Evolutionary conservation across 2,888 invertebrate genomes (phyloP).

Genomic region (Linyphia triangularis): DNA sequence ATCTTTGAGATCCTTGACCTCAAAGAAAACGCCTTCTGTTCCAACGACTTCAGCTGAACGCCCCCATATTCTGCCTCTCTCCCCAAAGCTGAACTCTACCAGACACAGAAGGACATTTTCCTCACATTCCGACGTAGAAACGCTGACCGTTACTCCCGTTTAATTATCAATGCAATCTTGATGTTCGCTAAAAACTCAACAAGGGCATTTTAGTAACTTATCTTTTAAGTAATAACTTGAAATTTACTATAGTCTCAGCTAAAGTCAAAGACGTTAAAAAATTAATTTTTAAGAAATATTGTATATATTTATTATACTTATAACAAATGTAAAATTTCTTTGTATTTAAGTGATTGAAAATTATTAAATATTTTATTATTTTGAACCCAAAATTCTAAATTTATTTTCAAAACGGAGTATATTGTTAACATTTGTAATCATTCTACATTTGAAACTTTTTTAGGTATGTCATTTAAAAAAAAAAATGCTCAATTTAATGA

Average conservation of each 20-base stretch:
- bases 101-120: constrained; percentile 71
- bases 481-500: too few species aligned
- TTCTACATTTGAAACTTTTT: too few species aligned
- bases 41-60: constrained; percentile 29
- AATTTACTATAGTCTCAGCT: too few species aligned
- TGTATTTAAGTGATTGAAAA: too few species aligned
- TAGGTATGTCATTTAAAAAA: too few species aligned
- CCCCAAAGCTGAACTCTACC: constrained; percentile 64
- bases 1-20: constrained; percentile 59
- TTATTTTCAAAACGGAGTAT: too few species aligned
- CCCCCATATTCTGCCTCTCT: constrained; percentile 63
- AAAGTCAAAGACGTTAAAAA: neutral
- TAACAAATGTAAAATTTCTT: too few species aligned
- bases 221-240: neutral
- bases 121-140: constrained; percentile 74
- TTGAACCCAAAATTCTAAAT: too few species aligned
- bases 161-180: constrained; percentile 14
- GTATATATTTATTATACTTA: too few species aligned
- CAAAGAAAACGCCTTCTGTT: constrained; percentile 28
- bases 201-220: too few species aligned
- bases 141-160: constrained; percentile 71
- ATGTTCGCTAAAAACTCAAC: neutral
- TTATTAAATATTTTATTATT: too few species aligned
- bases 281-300: neutral
- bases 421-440: too few species aligned